Percentiles rank a stretch among this genome's conserved stretches.
Conservation (phyloP, 1,140 invertebrate genomes). For the Lepidotrigona ventralis region DNA sequence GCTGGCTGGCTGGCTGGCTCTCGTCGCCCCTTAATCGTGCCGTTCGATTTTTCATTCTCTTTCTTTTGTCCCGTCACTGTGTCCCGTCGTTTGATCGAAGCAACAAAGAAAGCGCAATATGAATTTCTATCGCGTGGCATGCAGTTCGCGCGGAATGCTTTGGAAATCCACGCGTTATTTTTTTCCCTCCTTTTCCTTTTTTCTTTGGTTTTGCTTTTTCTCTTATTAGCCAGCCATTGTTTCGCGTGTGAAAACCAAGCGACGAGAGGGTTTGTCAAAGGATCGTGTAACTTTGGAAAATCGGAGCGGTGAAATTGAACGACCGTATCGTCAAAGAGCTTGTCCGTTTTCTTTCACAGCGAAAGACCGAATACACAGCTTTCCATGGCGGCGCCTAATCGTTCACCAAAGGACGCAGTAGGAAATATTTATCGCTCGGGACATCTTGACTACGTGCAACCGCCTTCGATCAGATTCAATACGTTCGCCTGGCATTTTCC, state of each 20-base stretch:
- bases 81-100: conserved; percentile 7
- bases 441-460: neutral
- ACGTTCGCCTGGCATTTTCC: conserved; percentile 6
- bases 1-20: neutral
- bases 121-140: conserved; percentile 10
- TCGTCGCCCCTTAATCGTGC: conserved; percentile 25
- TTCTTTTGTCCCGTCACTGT: neutral
- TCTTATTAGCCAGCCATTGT: neutral
- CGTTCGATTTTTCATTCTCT: conserved; percentile 19
- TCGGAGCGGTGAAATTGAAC: neutral
- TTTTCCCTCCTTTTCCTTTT: neutral
- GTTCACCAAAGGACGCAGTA: neutral
- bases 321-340: neutral
- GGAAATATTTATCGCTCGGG: neutral
- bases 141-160: neutral
- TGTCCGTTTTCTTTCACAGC: neutral
- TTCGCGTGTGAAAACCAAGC: neutral
- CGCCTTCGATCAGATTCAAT: neutral
- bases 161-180: neutral
- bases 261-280: neutral
- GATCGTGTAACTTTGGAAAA: neutral
- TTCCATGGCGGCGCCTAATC: neutral
- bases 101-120: conserved; percentile 7
- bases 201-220: neutral
- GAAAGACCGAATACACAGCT: neutral